These are phyloP conservation scores for Atherinomorus stipes DNA, from an alignment of 2,113 vertebrate species.

Conservation along the genomic window DNA sequence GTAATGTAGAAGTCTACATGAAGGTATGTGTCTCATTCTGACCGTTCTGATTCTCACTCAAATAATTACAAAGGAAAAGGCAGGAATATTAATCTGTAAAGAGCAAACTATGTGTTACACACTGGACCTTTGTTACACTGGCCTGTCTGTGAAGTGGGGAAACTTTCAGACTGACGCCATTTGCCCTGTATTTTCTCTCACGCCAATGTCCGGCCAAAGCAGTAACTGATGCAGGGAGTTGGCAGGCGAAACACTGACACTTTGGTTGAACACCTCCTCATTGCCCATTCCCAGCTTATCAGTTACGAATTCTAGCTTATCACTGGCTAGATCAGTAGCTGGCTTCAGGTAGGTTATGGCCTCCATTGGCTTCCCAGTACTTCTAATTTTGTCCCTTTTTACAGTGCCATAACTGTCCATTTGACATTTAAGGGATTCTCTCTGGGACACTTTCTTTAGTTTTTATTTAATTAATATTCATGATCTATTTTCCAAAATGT, in stretches of 20 bases:
- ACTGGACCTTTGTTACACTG: background rate
- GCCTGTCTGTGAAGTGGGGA: background rate
- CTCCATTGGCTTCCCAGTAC: no score
- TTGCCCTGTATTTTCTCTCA: background rate
- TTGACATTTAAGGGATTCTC: background rate
- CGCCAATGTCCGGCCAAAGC: no score
- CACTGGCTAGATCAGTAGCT: background rate
- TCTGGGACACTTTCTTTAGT: no score
- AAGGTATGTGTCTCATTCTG: background rate
- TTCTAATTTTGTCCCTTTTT: background rate
- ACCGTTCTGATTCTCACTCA: background rate
- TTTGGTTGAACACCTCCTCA: background rate
- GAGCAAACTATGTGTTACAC: background rate
- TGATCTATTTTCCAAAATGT: no score
- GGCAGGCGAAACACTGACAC: no score
- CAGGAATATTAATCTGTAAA: background rate
- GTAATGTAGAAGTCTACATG: no score
- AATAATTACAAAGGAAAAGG: no score
- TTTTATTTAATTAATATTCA: no score
- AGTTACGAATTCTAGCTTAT: background rate
- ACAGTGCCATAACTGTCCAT: background rate
- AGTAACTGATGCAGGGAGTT: no score
- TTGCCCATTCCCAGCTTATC: background rate
- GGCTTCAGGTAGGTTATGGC: no score
- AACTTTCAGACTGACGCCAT: no score